Percentiles rank a stretch among this genome's conserved stretches.
These are phyloP conservation scores for Hybos culiciformis DNA, from an alignment of 2,888 invertebrate genomes.

Conservation along the genomic window DNA sequence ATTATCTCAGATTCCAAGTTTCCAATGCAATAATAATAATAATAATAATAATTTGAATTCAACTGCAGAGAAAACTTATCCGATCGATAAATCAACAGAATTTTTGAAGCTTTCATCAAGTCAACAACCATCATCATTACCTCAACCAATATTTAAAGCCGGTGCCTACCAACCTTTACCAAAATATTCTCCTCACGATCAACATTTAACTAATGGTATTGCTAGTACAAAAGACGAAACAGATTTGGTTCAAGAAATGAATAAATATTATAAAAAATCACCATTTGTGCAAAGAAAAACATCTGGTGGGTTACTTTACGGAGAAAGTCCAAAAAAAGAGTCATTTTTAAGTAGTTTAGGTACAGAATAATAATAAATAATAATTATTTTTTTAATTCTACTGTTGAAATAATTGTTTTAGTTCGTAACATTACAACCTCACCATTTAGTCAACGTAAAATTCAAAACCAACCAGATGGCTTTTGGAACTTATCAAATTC, in stretches of 20 bases:
- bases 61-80: conserved; percentile 10
- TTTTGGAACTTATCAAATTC: conserved; percentile 18
- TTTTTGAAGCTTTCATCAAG: neutral
- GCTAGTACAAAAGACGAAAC: conserved; percentile 16
- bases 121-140: conserved; percentile 9
- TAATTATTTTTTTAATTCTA: neutral
- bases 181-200: conserved; percentile 12
- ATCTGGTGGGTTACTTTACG: conserved; percentile 13
- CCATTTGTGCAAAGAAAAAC: conserved; percentile 32
- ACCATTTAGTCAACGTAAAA: conserved; percentile 34
- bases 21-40: conserved; percentile 21
- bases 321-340: conserved; percentile 32
- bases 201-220: conserved; percentile 7
- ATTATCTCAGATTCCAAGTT: conserved; percentile 33
- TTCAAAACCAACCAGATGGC: conserved; percentile 16
- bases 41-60: conserved; percentile 1
- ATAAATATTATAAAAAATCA: conserved; percentile 31
- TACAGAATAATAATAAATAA: conserved; percentile 12
- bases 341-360: conserved; percentile 33
- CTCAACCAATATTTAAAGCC: conserved; percentile 12
- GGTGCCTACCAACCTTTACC: conserved; percentile 10
- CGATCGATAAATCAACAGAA: conserved; percentile 14
- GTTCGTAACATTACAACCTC: conserved; percentile 32
- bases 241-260: conserved; percentile 23
- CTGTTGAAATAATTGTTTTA: neutral